Evolutionary conservation across 2,888 invertebrate genomes (phyloP).

Genomic region (Crematogaster levior): DNA sequence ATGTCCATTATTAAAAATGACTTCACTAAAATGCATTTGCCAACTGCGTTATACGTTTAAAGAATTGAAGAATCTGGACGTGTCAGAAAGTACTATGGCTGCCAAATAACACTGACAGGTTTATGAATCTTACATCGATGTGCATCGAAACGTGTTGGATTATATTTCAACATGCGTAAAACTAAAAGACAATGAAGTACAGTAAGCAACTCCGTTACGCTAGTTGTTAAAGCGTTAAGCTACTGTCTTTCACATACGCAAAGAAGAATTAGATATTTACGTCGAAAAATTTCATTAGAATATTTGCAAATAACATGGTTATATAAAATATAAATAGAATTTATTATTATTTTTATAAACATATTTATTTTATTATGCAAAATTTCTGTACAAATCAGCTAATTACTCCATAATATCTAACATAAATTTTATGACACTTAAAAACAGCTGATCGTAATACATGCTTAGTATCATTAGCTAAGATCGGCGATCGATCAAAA

Average conservation of each 20-base stretch:
- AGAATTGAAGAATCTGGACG: conserved; percentile 31
- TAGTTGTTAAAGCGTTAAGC: conserved; percentile 19
- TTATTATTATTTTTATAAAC: neutral
- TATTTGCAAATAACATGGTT: neutral
- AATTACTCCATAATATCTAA: neutral
- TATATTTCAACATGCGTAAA: conserved; percentile 44
- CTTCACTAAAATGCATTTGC: conserved; percentile 62
- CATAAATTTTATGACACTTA: neutral
- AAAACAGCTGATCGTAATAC: conserved; percentile 61
- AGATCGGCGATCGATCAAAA: neutral
- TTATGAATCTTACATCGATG: conserved; percentile 40
- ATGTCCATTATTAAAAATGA: conserved; percentile 35
- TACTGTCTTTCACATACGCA: neutral
- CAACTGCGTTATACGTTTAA: conserved; percentile 69
- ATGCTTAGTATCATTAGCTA: conserved; percentile 32
- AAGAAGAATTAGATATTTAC: conserved; percentile 1
- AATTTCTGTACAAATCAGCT: neutral
- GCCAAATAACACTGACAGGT: conserved; percentile 45
- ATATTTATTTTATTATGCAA: neutral
- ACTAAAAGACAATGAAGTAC: conserved; percentile 46
- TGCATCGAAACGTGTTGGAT: conserved; percentile 35
- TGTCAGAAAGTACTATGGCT: conserved; percentile 21
- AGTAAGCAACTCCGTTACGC: conserved; percentile 43
- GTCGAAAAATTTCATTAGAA: neutral
- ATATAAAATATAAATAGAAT: neutral